Conservation (phyloP, 2,113 vertebrate genomes). For the Sorex fumeus region DNA sequence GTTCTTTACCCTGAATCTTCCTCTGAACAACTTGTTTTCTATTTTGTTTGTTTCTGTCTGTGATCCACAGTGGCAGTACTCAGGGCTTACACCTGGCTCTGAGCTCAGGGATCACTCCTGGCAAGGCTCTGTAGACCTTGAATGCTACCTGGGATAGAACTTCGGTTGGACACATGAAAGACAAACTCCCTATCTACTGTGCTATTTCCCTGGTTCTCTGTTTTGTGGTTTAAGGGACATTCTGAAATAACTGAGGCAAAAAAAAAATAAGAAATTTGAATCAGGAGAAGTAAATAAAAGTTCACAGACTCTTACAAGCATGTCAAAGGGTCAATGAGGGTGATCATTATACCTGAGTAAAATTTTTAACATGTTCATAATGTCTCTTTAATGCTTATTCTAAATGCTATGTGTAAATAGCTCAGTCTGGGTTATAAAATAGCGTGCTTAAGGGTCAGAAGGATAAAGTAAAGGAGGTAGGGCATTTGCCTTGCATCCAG, state of each 20-base stretch:
- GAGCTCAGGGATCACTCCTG: too few relatives aligned
- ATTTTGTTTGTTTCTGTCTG: too few relatives aligned
- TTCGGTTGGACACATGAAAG: too few relatives aligned
- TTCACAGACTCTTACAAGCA: not conserved
- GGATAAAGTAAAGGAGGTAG: too few relatives aligned
- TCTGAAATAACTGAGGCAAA: not conserved
- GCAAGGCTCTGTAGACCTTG: too few relatives aligned
- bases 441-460: not conserved
- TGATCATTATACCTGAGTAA: not conserved
- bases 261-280: not conserved
- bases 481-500: too few relatives aligned
- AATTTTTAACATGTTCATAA: constrained; percentile 5
- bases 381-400: not conserved
- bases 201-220: too few relatives aligned
- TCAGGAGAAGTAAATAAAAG: not conserved
- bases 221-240: not conserved
- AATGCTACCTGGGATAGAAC: too few relatives aligned
- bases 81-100: too few relatives aligned
- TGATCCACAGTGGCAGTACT: too few relatives aligned
- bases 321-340: not conserved
- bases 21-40: not conserved
- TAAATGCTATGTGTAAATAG: not conserved
- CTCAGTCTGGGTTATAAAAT: constrained; percentile 14
- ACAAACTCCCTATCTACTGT: too few relatives aligned
- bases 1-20: not conserved